Percentiles rank a stretch among this genome's conserved stretches.
Conservation (phyloP, 2,113 vertebrate species). For the Gambusia affinis region DNA sequence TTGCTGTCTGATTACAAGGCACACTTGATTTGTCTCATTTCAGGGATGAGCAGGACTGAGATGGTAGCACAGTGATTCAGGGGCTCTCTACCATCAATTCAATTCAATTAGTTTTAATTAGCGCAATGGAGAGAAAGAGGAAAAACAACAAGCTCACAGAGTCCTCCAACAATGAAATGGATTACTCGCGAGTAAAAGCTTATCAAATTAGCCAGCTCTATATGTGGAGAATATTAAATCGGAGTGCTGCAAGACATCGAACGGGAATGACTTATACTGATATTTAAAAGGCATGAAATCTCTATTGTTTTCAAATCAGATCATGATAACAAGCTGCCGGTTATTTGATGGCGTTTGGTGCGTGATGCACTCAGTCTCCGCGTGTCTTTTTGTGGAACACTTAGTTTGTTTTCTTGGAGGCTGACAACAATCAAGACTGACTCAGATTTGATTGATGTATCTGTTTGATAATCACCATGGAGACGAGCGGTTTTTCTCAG, state of each 20-base stretch:
- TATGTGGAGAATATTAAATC: constrained; percentile 72
- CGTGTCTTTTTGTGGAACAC: neutral
- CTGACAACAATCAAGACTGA: constrained; percentile 13
- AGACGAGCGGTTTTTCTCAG: neutral
- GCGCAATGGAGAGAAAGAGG: constrained; percentile 56
- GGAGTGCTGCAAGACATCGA: constrained; percentile 46
- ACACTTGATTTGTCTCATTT: constrained; percentile 78
- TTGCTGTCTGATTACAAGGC: constrained; percentile 68
- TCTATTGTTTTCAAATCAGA: constrained; percentile 56
- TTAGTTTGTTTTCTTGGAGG: no score
- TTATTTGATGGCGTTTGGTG: constrained; percentile 56
- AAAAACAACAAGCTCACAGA: constrained; percentile 59
- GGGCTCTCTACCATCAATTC: constrained; percentile 63
- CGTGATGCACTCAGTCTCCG: constrained; percentile 35
- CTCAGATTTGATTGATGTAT: constrained; percentile 9
- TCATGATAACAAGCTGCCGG: constrained; percentile 43
- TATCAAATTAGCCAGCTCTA: constrained; percentile 72
- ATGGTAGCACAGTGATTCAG: constrained; percentile 53
- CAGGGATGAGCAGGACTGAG: constrained; percentile 69
- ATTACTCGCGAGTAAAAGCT: constrained; percentile 76
- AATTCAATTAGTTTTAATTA: constrained; percentile 79
- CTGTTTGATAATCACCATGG: neutral
- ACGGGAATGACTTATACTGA: constrained; percentile 50
- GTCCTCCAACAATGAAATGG: constrained; percentile 71
- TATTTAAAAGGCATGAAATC: constrained; percentile 61